Base-by-base conservation (phyloP, 2,797 vertebrate species). In the Cetoscarus ocellatus region DNA sequence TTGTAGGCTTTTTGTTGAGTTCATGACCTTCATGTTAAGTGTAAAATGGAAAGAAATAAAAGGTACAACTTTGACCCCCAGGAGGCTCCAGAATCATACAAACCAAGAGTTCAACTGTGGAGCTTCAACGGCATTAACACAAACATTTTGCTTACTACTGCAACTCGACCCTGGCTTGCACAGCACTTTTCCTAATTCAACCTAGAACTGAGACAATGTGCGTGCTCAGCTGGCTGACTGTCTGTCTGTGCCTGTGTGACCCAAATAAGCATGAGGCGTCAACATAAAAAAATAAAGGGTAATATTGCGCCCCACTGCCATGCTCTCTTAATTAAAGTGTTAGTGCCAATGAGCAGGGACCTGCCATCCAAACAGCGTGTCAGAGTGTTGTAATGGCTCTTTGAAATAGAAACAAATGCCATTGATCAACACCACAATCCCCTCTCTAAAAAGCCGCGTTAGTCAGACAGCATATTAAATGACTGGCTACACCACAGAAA, bases 391-490 rank as follows among this genome's bases (percentile, higher is more conserved):
- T 72, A 79, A 83, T 69, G 58, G 53, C 71, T 75, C 54, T 82
- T 87, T 78, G 63, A 79, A 80, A 82, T 77, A 61, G 68, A 82
- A 86, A 87, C 73, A 83, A 86, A 84, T 70, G 66, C 64, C 57
- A 66, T 10, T 83, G 70, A 86, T 85, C 78, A 81, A 59, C 59
- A 34, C 0, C 14, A 27, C 67, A 62, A 63, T 61, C 51, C 60
- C 49, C 71, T 67, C 68, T 74, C 40, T 54, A 51, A 75, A 61
- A 67, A 64, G 66, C 47, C 48, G 73, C 67, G 12, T 71, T 49
- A 51, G 64, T 80, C 83, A 74, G 69, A 86, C 51, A 67, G 71
- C 65, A 80, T 69, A 71, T 73, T 77, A 55, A 77, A 83, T 54
- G 67, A 73, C 64, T 59, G 68, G 51, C 57, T 61, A 54, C 50